Percentiles rank a stretch among this genome's conserved stretches.
phyloP scores from a whole-genome alignment of 2,797 vertebrate genomes.

The Serranus cabrilla region DNA sequence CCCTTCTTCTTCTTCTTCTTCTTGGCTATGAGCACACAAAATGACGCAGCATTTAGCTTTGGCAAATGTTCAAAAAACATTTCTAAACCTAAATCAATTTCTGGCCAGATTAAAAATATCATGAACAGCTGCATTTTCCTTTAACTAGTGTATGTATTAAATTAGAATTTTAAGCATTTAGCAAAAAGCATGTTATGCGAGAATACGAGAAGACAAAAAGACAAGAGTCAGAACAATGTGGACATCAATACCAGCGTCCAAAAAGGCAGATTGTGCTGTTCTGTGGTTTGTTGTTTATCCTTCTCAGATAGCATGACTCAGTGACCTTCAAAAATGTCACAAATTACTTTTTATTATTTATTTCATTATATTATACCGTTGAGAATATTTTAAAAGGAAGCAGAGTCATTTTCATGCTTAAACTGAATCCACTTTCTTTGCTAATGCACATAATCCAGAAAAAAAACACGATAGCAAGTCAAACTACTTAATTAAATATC shows the following conservation, averaged over 20 bases:
- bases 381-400: not conserved
- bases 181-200: not conserved
- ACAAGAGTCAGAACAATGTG: constrained; percentile 23
- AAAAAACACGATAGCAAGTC: no score
- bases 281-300: constrained; percentile 16
- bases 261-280: constrained; percentile 5
- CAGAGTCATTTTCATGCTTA: not conserved
- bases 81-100: constrained; percentile 54
- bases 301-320: constrained; percentile 9
- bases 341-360: not conserved
- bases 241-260: not conserved
- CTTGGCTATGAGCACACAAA: constrained; percentile 59
- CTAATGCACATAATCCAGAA: not conserved
- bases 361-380: not conserved
- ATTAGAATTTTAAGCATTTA: not conserved
- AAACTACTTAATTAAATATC: not conserved
- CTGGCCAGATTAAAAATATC: constrained; percentile 7
- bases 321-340: constrained; percentile 12
- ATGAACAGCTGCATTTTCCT: not conserved
- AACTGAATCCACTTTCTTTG: not conserved
- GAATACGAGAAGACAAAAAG: not conserved
- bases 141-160: not conserved
- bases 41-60: constrained; percentile 82
- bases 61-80: constrained; percentile 76
- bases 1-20: constrained; percentile 5